Evolutionary conservation across 2,797 vertebrate genomes (phyloP).

Genomic region (Oryzias sinensis): DNA sequence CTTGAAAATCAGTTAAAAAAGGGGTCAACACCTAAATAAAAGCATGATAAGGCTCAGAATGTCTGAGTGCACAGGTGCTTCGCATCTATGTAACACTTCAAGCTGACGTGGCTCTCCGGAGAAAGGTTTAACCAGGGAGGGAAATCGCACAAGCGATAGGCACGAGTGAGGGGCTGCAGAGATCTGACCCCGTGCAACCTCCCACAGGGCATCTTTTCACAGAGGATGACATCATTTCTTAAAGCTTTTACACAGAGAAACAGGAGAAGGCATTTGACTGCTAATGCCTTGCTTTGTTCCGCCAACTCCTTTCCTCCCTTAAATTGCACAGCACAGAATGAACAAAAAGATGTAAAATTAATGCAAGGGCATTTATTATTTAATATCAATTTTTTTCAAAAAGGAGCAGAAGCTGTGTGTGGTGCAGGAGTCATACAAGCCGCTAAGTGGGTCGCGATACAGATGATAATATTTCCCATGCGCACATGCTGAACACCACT

Average conservation of each 20-base stretch:
- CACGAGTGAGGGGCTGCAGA: constrained; percentile 20
- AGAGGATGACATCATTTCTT: neutral
- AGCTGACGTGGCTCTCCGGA: constrained; percentile 58
- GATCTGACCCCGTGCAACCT: constrained; percentile 22
- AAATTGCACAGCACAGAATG: too few relatives aligned
- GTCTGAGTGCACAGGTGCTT: constrained; percentile 10
- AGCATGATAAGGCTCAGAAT: too few relatives aligned
- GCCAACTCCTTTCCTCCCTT: too few relatives aligned
- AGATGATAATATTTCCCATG: constrained; percentile 27
- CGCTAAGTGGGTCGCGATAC: constrained; percentile 40
- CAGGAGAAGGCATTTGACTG: neutral
- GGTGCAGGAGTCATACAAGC: neutral
- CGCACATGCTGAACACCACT: constrained; percentile 2
- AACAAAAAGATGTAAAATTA: too few relatives aligned
- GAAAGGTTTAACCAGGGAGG: constrained; percentile 39
- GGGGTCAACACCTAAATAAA: too few relatives aligned
- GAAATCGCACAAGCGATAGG: constrained; percentile 41
- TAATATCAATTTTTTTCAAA: neutral
- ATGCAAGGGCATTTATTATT: too few relatives aligned
- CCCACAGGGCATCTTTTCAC: constrained; percentile 4
- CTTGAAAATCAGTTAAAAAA: too few relatives aligned
- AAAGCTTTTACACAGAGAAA: neutral
- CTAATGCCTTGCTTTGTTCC: too few relatives aligned
- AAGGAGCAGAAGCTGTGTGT: neutral
- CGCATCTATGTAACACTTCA: constrained; percentile 49